Percentiles rank a stretch among this genome's conserved stretches.
Evolutionary conservation across 2,797 vertebrate species (phyloP).

Genomic region (Cynopterus sphinx): DNA sequence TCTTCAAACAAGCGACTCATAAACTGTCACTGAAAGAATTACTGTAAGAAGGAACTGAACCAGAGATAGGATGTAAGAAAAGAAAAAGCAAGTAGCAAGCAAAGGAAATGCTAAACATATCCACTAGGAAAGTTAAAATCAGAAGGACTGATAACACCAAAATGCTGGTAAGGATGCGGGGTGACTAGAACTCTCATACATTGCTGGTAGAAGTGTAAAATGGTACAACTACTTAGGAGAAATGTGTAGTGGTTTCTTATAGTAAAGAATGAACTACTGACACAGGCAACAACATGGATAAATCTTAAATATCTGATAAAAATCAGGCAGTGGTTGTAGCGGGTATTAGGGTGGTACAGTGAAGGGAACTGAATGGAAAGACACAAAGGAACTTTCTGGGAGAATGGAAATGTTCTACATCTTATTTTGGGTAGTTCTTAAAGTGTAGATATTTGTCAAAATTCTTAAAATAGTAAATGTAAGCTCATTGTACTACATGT

Average conservation of each 20-base stretch:
- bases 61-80: background rate
- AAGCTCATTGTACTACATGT: background rate
- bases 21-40: background rate
- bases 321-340: background rate
- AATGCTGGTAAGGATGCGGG: background rate
- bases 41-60: background rate
- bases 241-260: background rate
- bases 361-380: background rate
- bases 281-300: background rate
- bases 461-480: slow-evolving; percentile 25
- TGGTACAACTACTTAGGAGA: background rate
- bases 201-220: background rate
- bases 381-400: background rate
- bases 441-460: background rate
- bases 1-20: slow-evolving; percentile 1
- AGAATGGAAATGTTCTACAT: background rate
- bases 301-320: background rate
- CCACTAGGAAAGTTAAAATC: background rate
- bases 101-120: background rate
- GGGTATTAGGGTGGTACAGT: no score
- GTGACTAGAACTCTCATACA: background rate
- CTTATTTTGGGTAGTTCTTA: background rate
- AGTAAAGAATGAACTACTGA: background rate
- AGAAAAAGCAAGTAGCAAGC: background rate
- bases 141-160: background rate